Percentiles rank a stretch among this genome's conserved stretches.
Evolutionary conservation across 2,797 vertebrate genomes (phyloP).

Genomic region (Spheniscus humboldti): DNA sequence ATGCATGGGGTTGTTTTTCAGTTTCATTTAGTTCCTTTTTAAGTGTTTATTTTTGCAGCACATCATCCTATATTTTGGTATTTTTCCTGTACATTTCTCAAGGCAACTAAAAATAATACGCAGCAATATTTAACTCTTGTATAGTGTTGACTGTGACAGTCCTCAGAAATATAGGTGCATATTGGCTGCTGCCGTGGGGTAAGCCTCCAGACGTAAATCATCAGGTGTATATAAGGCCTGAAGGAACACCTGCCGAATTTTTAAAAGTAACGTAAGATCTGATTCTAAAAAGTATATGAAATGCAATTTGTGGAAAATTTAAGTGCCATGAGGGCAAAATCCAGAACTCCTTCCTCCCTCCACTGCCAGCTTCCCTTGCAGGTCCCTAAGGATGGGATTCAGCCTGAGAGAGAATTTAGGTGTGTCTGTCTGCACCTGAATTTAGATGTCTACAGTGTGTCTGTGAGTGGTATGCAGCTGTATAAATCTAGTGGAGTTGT

Average conservation of each 20-base stretch:
- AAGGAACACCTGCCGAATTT: background rate
- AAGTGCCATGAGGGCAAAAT: background rate
- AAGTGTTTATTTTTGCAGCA: constrained; percentile 34
- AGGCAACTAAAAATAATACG: constrained; percentile 9
- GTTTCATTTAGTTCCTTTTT: constrained; percentile 23
- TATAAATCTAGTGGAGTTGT: background rate
- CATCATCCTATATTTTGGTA: background rate
- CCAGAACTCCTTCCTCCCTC: background rate
- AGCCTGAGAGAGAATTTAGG: background rate
- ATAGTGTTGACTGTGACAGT: background rate
- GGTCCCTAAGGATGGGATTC: background rate
- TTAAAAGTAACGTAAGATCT: background rate
- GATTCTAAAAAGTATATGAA: background rate
- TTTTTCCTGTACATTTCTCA: background rate
- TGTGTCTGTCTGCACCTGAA: background rate
- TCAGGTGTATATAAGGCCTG: background rate
- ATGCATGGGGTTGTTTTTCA: background rate
- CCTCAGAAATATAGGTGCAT: background rate
- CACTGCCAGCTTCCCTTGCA: background rate
- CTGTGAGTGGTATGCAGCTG: background rate
- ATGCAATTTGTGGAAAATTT: background rate
- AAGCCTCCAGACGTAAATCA: background rate
- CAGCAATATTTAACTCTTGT: background rate
- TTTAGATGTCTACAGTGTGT: background rate
- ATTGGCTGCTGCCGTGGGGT: background rate